A percentile compares a stretch with the other conserved stretches of the same genome.
Conservation (phyloP, 2,113 vertebrate genomes). For the Lethenteron camtschaticum region DNA sequence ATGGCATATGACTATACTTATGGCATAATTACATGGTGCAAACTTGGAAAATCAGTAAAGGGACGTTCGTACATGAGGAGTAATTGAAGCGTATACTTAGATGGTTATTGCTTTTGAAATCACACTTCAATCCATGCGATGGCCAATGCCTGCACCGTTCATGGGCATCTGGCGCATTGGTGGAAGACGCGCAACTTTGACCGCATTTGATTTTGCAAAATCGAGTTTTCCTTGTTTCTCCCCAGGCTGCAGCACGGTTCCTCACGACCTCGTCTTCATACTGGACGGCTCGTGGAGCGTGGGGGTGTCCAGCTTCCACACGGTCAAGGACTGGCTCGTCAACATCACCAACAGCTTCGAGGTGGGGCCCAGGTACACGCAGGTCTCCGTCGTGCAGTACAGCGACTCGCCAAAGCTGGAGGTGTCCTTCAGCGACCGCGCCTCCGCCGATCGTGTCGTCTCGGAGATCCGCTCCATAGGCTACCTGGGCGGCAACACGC, state of each 20-base stretch:
- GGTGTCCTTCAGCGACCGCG: constrained; percentile 52
- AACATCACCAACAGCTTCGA: constrained; percentile 83
- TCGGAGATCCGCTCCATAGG: constrained; percentile 51
- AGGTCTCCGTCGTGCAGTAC: constrained; percentile 84
- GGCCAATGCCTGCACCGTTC: too few relatives aligned
- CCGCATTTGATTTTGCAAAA: too few relatives aligned
- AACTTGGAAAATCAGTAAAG: too few relatives aligned
- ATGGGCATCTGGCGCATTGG: too few relatives aligned
- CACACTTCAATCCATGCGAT: too few relatives aligned
- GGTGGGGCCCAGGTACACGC: constrained; percentile 76
- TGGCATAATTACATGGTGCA: too few relatives aligned
- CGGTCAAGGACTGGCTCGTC: constrained; percentile 78
- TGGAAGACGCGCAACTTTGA: too few relatives aligned
- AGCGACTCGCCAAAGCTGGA: constrained; percentile 70
- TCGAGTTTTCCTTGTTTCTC: constrained; percentile 14
- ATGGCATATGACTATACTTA: too few relatives aligned
- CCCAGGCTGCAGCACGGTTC: constrained; percentile 73
- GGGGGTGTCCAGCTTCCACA: constrained; percentile 78
- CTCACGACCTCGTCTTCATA: constrained; percentile 77
- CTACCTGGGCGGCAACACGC: constrained; percentile 80
- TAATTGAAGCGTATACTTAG: too few relatives aligned
- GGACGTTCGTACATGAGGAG: too few relatives aligned
- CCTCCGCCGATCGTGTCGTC: constrained; percentile 36
- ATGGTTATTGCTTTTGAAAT: too few relatives aligned
- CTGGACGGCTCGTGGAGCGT: constrained; percentile 90